A percentile compares a stretch with the other conserved stretches of the same genome.
Conservation (phyloP, 2,888 invertebrate species). For the Escarpia spicata region DNA sequence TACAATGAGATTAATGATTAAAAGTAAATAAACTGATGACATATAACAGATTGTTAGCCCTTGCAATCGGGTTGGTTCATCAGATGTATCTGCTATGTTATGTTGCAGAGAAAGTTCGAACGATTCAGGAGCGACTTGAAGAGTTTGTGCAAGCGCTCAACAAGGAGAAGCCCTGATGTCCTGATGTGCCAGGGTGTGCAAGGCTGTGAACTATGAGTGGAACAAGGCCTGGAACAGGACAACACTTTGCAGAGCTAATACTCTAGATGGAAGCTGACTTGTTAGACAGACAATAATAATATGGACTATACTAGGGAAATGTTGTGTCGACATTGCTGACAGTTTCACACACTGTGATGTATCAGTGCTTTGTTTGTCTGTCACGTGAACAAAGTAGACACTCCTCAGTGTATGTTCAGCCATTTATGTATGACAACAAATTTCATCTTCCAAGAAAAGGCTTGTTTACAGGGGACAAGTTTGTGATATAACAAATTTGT, state of each 20-base stretch:
- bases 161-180: constrained; percentile 79
- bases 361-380: not conserved
- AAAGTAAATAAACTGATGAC: not conserved
- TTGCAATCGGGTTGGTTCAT: not conserved
- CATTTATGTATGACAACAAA: not conserved
- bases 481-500: not conserved
- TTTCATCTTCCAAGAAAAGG: not conserved
- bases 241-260: not conserved
- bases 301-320: not conserved
- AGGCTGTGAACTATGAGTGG: not conserved
- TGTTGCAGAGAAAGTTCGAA: constrained; percentile 81
- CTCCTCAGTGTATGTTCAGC: not conserved
- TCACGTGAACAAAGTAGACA: not conserved
- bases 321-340: not conserved
- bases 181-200: not conserved
- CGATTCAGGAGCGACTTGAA: constrained; percentile 97
- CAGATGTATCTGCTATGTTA: constrained; percentile 36
- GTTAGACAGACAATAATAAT: not conserved
- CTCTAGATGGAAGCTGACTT: constrained; percentile 4
- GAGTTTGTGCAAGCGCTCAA: constrained; percentile 97
- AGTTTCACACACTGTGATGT: not conserved
- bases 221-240: not conserved
- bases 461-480: not conserved
- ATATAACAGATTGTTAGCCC: not conserved
- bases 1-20: not conserved